Base-by-base conservation (phyloP, 2,797 vertebrate genomes). In the Jordanella pulchra region DNA sequence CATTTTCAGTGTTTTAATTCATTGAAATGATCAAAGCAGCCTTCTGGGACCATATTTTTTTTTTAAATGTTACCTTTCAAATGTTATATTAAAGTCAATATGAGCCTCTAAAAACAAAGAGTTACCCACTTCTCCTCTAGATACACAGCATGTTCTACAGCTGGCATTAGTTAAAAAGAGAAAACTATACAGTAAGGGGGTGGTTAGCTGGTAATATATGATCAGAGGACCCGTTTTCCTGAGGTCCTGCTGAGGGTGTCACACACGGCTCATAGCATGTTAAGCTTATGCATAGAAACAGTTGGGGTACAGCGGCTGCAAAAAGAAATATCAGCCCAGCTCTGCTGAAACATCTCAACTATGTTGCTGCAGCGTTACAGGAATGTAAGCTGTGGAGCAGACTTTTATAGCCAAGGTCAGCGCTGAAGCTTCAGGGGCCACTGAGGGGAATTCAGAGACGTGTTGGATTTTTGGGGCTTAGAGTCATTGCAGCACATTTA, bases 191-290 rank as follows among this genome's bases (percentile, higher is more conserved):
- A 72, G 75, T 23, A 61, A 71, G 53, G 58, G 63, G 73, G 69
- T 23, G 71, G 71, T 82, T 63, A 63, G 76, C 72, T 64, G 75
- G 76, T 79, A 90, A 86, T 86, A 91, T 85, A 88, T 81, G 89
- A 94, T 93, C 82, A 54, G 80, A 89, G 83, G 84, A 92, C 85
- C 35, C 87, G 77, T 90, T 94, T 95, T 94, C 91, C 92, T 86
- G 90, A 94, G 91, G 88, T 84, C 53, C 89, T 88, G 93, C 90
- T 95, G 94, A 95, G 93, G 95, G 93, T 91, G 88, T 1, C 35
- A 80, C 87, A 91, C 91, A 67, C 75, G 79, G 84, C 76, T 30
- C 17, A 15, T 65, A 66, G 83, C 42, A 44, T 44, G 63, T 61
- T 71, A 71, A 78, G 73, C 77, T 64, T 56, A 1, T 65, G 71